Percentiles rank a stretch among this genome's conserved stretches.
Conservation (phyloP, 2,113 vertebrate genomes). For the Fregetta grallaria region DNA sequence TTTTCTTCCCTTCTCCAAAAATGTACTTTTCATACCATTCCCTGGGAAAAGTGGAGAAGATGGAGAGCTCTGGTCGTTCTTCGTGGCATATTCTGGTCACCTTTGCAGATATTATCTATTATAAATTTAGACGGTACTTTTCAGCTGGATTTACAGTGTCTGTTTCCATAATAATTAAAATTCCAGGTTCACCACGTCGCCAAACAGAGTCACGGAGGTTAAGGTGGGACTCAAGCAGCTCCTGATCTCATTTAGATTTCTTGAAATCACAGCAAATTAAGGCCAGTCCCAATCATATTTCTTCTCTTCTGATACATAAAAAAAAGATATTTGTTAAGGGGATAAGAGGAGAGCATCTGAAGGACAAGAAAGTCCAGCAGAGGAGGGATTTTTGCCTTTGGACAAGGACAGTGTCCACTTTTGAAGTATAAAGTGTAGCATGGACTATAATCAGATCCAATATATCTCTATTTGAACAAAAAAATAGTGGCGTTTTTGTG, state of each 20-base stretch:
- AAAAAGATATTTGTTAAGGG: not conserved
- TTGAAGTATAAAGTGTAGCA: not conserved
- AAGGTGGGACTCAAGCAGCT: not conserved
- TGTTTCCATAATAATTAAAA: not conserved
- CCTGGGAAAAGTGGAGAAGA: not conserved
- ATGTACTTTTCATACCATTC: not conserved
- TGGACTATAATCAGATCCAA: not conserved
- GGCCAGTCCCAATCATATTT: not conserved
- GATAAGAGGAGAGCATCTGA: not conserved
- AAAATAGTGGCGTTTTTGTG: accelerated
- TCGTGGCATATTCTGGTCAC: not conserved
- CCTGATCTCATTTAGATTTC: not conserved
- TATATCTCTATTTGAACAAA: not conserved
- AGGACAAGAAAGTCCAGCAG: not conserved
- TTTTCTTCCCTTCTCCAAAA: not conserved
- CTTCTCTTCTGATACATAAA: not conserved
- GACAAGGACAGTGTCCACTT: not conserved
- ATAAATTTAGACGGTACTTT: not conserved
- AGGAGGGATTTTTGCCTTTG: not conserved
- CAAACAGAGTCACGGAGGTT: not conserved
- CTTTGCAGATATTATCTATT: not conserved
- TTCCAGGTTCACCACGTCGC: accelerated
- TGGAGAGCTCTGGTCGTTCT: not conserved
- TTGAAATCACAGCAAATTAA: not conserved
- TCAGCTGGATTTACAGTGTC: not conserved